Evolutionary conservation across 2,113 vertebrate species (phyloP).

Genomic region (Corythoichthys intestinalis): DNA sequence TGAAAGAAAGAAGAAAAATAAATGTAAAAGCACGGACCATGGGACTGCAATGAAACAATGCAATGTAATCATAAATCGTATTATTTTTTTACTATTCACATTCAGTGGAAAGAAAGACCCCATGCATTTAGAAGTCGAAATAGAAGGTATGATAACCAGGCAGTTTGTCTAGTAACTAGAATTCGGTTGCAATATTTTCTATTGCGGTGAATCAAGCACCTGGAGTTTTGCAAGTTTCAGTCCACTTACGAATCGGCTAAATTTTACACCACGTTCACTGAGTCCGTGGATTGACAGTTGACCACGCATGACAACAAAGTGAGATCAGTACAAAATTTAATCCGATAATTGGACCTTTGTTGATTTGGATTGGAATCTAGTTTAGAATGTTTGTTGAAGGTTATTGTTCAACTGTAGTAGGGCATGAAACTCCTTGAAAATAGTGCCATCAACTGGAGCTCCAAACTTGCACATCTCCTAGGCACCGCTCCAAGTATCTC

Average conservation of each 20-base stretch:
- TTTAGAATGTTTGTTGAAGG: not conserved
- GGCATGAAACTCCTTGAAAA: constrained; percentile 19
- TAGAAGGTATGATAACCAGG: no score
- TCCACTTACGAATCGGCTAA: not conserved
- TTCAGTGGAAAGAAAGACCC: no score
- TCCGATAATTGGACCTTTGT: not conserved
- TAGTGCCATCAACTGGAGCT: constrained; percentile 22
- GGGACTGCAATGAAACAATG: no score
- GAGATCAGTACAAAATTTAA: not conserved
- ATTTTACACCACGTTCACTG: not conserved
- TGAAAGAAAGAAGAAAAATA: no score
- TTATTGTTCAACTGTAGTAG: not conserved
- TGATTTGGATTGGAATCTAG: not conserved
- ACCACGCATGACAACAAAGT: not conserved
- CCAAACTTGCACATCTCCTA: constrained; percentile 42
- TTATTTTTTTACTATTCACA: no score
- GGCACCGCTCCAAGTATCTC: constrained; percentile 44
- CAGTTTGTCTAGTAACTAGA: no score
- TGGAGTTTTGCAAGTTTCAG: no score
- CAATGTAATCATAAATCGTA: no score
- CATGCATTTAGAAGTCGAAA: no score
- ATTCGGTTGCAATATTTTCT: not conserved
- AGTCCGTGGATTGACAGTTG: not conserved
- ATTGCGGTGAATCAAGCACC: not conserved
- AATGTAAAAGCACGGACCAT: no score